These are phyloP conservation scores for Xylota segnis DNA, from an alignment of 2,888 invertebrate species.

Conservation along the genomic window DNA sequence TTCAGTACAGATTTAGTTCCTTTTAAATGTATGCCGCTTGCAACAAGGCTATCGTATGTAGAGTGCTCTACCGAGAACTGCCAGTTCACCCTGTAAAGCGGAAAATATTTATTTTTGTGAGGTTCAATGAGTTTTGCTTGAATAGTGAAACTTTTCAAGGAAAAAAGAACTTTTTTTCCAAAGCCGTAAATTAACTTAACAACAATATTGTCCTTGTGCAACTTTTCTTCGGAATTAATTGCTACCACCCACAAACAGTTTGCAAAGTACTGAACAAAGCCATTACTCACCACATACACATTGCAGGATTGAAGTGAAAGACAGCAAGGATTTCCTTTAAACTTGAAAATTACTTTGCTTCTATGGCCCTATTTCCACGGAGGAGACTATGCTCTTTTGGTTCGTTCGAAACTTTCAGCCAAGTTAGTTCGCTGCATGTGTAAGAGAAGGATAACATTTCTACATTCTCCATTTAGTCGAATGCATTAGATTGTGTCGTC, in stretches of 20 bases:
- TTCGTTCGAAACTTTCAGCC: not conserved
- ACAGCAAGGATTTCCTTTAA: slow-evolving; percentile 3
- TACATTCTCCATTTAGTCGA: not conserved
- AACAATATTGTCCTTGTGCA: slow-evolving; percentile 4
- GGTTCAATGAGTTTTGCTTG: not conserved
- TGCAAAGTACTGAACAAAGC: slow-evolving; percentile 1
- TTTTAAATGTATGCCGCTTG: no score
- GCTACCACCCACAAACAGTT: not conserved
- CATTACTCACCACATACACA: slow-evolving; percentile 2
- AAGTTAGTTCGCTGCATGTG: not conserved
- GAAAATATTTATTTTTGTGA: not conserved
- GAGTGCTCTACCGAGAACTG: not conserved
- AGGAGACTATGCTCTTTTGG: not conserved
- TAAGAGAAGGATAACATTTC: not conserved
- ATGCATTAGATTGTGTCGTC: slow-evolving; percentile 27
- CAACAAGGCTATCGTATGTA: no score
- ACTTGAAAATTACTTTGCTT: slow-evolving; percentile 3
- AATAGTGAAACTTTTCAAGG: not conserved
- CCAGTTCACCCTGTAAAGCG: not conserved
- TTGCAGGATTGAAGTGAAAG: not conserved
- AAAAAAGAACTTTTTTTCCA: not conserved
- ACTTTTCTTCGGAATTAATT: slow-evolving; percentile 3
- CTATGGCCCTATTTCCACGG: not conserved
- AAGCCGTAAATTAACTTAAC: slow-evolving; percentile 9
- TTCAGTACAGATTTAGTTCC: no score